phyloP scores from a whole-genome alignment of 2,888 invertebrate genomes.

The Caenorhabditis plicata region DNA sequence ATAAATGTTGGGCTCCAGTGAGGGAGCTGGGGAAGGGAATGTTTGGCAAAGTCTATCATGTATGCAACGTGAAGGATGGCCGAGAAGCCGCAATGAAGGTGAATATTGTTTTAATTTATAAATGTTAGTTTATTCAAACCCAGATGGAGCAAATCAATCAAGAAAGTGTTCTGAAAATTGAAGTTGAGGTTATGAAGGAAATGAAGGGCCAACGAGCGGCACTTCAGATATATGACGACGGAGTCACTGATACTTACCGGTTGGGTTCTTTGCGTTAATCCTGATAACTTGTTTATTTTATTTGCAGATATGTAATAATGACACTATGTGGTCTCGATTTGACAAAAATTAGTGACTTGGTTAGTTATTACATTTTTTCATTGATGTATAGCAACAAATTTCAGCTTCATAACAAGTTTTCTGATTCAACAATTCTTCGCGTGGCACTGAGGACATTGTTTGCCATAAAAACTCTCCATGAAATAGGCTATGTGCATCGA shows the following conservation, averaged over 20 bases:
- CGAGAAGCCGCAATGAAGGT: slow-evolving; percentile 29
- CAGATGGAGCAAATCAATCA: slow-evolving; percentile 10
- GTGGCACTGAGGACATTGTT: slow-evolving; percentile 19
- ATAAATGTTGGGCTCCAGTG: slow-evolving; percentile 13
- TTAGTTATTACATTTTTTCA: no score
- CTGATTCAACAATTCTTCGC: slow-evolving; percentile 31
- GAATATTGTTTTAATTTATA: background rate
- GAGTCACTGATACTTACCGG: slow-evolving; percentile 4
- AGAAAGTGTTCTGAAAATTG: slow-evolving; percentile 22
- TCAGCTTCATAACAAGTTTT: slow-evolving; percentile 8
- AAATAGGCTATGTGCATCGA: slow-evolving; percentile 26
- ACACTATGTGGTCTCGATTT: slow-evolving; percentile 33
- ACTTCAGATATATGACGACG: slow-evolving; percentile 16
- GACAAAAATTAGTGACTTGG: slow-evolving; percentile 10
- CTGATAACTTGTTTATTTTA: no score
- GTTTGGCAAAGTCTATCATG: slow-evolving; percentile 29
- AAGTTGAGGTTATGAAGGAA: slow-evolving; percentile 11
- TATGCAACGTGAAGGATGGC: slow-evolving; percentile 15
- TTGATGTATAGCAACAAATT: no score
- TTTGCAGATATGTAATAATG: slow-evolving; percentile 30
- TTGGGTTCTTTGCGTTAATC: no score
- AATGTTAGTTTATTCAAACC: background rate
- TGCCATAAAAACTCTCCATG: slow-evolving; percentile 31
- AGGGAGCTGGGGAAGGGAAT: slow-evolving; percentile 21
- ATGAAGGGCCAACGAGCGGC: slow-evolving; percentile 11